phyloP scores from a whole-genome alignment of 2,888 invertebrate genomes.

The Drymonia ruficornis region DNA sequence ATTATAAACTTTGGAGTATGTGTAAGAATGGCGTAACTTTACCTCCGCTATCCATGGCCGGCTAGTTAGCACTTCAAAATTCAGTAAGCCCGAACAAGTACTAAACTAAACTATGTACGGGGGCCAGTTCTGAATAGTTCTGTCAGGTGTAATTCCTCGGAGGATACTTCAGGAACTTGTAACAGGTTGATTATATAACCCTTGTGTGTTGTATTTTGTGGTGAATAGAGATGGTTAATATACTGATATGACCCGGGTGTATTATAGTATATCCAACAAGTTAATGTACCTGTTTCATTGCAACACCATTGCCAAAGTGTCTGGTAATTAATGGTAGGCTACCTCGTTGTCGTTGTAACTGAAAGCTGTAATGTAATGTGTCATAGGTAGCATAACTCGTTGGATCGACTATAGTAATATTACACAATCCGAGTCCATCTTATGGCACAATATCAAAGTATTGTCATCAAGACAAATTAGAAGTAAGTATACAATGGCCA shows the following conservation, averaged over 20 bases:
- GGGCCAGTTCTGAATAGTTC: constrained; percentile 42
- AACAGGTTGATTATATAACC: constrained; percentile 24
- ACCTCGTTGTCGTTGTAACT: no score
- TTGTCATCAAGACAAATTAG: no score
- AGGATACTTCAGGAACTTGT: constrained; percentile 20
- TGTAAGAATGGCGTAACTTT: constrained; percentile 36
- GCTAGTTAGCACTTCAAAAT: constrained; percentile 55
- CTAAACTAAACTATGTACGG: constrained; percentile 46
- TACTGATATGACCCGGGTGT: not conserved
- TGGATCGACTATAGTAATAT: no score
- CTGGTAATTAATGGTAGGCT: no score
- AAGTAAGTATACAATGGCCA: no score
- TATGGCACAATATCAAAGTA: no score
- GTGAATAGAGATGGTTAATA: constrained; percentile 24
- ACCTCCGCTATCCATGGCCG: constrained; percentile 34
- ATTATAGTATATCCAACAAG: not conserved
- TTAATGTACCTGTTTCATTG: no score
- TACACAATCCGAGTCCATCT: no score
- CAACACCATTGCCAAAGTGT: no score
- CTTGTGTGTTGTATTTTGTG: constrained; percentile 7
- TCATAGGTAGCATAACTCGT: no score
- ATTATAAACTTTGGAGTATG: constrained; percentile 24
- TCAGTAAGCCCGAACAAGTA: constrained; percentile 49
- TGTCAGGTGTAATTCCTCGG: constrained; percentile 40
- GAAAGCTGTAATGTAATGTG: no score